phyloP scores from a whole-genome alignment of 2,888 invertebrate genomes.

The Oligia latruncula region DNA sequence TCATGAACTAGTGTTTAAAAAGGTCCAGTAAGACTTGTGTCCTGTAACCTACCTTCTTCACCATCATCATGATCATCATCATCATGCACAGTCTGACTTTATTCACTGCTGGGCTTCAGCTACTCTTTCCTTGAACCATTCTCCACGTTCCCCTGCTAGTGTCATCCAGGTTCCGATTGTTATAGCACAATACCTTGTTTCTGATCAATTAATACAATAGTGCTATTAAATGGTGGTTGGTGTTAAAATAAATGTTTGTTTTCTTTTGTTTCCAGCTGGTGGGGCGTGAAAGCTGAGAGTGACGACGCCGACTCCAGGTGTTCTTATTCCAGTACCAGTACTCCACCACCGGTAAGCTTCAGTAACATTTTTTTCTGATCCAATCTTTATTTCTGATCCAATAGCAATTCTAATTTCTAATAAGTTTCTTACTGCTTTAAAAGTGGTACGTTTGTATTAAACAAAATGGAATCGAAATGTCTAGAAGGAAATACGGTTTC shows the following conservation, averaged over 20 bases:
- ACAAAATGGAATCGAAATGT: not conserved
- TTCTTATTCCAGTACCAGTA: constrained; percentile 94
- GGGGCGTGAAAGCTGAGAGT: constrained; percentile 90
- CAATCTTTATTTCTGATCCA: not conserved
- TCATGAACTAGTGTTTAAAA: not conserved
- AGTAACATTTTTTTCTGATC: not conserved
- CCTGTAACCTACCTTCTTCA: not conserved
- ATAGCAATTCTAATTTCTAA: not conserved
- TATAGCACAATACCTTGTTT: not conserved
- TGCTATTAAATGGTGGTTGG: not conserved
- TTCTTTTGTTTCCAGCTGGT: constrained; percentile 78
- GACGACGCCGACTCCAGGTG: constrained; percentile 94
- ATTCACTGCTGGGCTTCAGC: not conserved
- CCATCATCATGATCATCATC: not conserved
- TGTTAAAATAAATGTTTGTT: not conserved
- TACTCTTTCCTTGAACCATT: not conserved
- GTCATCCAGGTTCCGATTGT: not conserved
- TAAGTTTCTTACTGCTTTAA: not conserved
- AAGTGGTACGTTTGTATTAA: not conserved
- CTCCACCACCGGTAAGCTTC: constrained; percentile 90
- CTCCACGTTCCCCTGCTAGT: too few relatives aligned
- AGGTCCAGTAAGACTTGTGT: not conserved
- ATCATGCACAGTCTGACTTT: not conserved
- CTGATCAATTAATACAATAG: not conserved
- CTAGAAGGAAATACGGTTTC: not conserved